These are phyloP conservation scores for Subanguina moxae DNA, from an alignment of 1,140 invertebrate species.

Conservation along the genomic window DNA sequence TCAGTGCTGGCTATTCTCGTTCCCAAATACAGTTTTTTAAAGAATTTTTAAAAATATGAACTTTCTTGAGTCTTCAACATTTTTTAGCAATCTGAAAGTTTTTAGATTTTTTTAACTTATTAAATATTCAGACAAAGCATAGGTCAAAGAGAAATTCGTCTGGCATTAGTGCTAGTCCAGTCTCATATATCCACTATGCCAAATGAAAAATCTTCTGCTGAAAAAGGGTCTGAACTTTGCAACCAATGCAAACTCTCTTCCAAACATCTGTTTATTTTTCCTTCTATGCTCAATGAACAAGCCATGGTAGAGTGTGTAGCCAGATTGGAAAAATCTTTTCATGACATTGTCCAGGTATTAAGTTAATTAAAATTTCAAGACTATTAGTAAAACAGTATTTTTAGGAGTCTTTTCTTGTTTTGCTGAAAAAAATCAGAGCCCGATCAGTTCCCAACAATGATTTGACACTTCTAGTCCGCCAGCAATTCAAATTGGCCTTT, in stretches of 20 bases:
- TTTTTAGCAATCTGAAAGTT: too few relatives aligned
- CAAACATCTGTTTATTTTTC: slow-evolving; percentile 84
- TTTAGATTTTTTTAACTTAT: slow-evolving; percentile 10
- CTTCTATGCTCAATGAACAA: slow-evolving; percentile 74
- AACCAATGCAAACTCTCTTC: slow-evolving; percentile 82
- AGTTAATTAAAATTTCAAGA: too few relatives aligned
- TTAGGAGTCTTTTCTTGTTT: neutral
- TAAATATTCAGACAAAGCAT: slow-evolving; percentile 32
- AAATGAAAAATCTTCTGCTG: slow-evolving; percentile 79
- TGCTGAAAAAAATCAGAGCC: slow-evolving; percentile 62
- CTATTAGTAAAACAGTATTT: neutral
- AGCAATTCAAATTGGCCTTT: slow-evolving; percentile 96
- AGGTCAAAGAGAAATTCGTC: slow-evolving; percentile 26
- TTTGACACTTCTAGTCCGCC: slow-evolving; percentile 69
- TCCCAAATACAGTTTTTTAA: too few relatives aligned
- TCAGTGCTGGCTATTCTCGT: too few relatives aligned
- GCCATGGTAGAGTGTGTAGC: slow-evolving; percentile 33
- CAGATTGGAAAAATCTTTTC: slow-evolving; percentile 80
- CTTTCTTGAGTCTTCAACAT: too few relatives aligned
- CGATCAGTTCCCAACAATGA: slow-evolving; percentile 43
- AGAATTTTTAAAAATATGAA: too few relatives aligned
- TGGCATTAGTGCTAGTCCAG: slow-evolving; percentile 42
- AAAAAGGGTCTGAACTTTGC: slow-evolving; percentile 81
- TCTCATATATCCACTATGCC: slow-evolving; percentile 57
- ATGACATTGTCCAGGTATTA: slow-evolving; percentile 79